Evolutionary conservation across 2,888 invertebrate genomes (phyloP), one percentile per base, ranked within the genome.

Genomic region (Ophioninae sp.): DNA sequence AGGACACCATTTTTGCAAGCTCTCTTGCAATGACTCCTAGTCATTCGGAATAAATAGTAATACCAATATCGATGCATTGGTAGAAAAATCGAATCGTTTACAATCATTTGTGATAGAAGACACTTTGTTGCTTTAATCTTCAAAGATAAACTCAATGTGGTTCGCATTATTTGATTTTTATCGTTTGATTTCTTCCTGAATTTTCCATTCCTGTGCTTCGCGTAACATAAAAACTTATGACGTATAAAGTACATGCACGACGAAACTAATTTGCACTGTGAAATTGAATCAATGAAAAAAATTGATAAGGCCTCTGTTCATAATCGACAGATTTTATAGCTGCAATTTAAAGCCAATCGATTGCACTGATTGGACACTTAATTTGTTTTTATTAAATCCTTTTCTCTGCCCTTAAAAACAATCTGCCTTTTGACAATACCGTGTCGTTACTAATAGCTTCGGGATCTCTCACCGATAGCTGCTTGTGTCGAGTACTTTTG

Each of bases 401-500:
- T 37, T 65, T 39, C 63, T 44, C 22, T 20, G 17, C n/a, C 63
- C 23, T 30, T 30, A 17, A 10, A 9, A 72, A 37, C 39, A 20
- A 37, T 64, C n/a, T 56, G 20, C 41, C 3, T 69, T 37, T 61
- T 23, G 30, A 44, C 39, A 69, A 44, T 68, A 77, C 44, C 20
- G 20, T 51, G 20, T 71, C 56, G 72, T 64, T 59, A 65, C 75
- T 75, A 56, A 23, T n/a, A 51, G 7, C 67, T 67, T n/a, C 23
- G n/a, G 20, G 9, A 22, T 78, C 68, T 44, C 8, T 68, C 44
- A 39, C 56, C 23, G 65, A 39, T 41, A 65, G 65, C 75, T 64
- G 72, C 81, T 84, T 81, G 65, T 17, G 7, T 65, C 65, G 56
- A 67, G 78, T 81, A 84, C 78, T 81, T 84, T 84, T 79, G 81